These are phyloP conservation scores for Coregonus ussuriensis DNA, from an alignment of 2,797 vertebrate genomes.

Conservation along the genomic window DNA sequence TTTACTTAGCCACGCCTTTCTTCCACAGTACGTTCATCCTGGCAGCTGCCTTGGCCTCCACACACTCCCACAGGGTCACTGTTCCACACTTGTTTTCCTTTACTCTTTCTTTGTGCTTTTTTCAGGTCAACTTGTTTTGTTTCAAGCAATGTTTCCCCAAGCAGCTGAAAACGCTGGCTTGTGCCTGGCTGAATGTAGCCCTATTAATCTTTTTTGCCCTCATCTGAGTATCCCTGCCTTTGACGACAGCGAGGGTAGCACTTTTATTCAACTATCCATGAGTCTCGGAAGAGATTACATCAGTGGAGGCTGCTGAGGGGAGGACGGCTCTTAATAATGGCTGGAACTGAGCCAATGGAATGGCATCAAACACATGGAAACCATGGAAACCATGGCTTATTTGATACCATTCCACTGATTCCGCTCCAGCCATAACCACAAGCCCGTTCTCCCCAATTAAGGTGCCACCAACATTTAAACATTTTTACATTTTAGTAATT, in stretches of 20 bases:
- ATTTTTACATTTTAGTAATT: too few species aligned
- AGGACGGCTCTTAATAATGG: too few species aligned
- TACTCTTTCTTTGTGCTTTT: conserved; percentile 42
- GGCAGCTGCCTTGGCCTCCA: conserved; percentile 36
- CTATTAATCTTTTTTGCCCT: background rate
- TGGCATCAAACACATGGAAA: too few species aligned
- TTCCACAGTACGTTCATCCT: conserved; percentile 34
- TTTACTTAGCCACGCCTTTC: conserved; percentile 49
- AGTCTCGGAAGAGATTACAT: conserved; percentile 5
- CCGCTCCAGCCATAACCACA: too few species aligned
- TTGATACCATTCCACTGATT: too few species aligned
- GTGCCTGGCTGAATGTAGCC: conserved; percentile 5
- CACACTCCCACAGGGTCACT: conserved; percentile 31
- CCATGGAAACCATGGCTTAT: too few species aligned
- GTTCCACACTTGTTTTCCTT: conserved; percentile 42
- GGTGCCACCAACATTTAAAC: too few species aligned
- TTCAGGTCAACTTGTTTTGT: conserved; percentile 30
- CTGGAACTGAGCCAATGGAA: too few species aligned
- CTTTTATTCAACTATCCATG: background rate
- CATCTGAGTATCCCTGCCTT: conserved; percentile 1
- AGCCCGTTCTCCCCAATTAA: too few species aligned
- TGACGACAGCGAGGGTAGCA: background rate
- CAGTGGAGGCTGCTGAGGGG: too few species aligned
- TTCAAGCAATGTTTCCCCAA: conserved; percentile 2
- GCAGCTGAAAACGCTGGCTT: background rate